A percentile compares a stretch with the other conserved stretches of the same genome.
These are phyloP conservation scores for Diuraphis noxia DNA, from an alignment of 1,140 invertebrate genomes.

Conservation along the genomic window DNA sequence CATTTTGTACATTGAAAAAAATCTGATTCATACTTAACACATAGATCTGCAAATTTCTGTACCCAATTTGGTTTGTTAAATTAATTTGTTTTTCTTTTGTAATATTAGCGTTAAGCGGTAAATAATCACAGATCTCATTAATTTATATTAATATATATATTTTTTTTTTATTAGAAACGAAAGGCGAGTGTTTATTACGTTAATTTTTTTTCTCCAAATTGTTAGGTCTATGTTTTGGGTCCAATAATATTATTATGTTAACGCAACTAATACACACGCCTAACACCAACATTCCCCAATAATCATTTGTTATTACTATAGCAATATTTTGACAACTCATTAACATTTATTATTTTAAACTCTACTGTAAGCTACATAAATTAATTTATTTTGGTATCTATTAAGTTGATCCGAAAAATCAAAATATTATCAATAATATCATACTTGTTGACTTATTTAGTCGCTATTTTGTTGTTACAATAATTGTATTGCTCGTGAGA, in stretches of 20 bases:
- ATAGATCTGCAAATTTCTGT: constrained; percentile 49
- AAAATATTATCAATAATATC: constrained; percentile 47
- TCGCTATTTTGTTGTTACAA: constrained; percentile 52
- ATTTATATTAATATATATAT: constrained; percentile 48
- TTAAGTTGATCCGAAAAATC: constrained; percentile 34
- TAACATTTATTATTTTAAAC: constrained; percentile 27
- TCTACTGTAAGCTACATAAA: constrained; percentile 32
- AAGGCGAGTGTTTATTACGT: constrained; percentile 31
- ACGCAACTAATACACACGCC: constrained; percentile 29
- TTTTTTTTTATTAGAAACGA: constrained; percentile 14
- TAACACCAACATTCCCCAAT: constrained; percentile 50
- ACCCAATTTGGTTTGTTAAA: constrained; percentile 30
- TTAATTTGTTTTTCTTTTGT: constrained; percentile 47
- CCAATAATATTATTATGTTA: constrained; percentile 47
- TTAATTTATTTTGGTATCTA: constrained; percentile 50
- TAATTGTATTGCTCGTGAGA: constrained; percentile 33
- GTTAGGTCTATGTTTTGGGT: constrained; percentile 54
- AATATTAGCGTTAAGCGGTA: constrained; percentile 47
- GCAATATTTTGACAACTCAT: constrained; percentile 32
- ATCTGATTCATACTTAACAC: constrained; percentile 32
- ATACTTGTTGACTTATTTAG: constrained; percentile 53
- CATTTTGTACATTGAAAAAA: constrained; percentile 19
- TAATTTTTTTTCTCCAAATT: constrained; percentile 49
- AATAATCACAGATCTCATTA: constrained; percentile 51
- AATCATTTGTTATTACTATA: constrained; percentile 29